Evolutionary conservation across 2,888 invertebrate species (phyloP).

Genomic region (Chrysodeixis includens): DNA sequence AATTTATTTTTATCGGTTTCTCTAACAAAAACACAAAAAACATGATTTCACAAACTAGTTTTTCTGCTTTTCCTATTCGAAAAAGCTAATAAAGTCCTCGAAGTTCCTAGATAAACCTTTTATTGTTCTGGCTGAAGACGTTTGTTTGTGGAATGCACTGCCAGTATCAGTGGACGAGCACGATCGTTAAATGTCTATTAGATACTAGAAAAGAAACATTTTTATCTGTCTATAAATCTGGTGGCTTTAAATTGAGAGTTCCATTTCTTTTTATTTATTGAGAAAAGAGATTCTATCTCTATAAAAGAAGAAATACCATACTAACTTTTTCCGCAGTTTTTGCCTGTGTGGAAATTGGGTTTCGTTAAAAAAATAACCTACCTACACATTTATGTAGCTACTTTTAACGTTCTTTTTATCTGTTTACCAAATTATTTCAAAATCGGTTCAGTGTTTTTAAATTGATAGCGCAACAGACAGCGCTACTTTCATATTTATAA

Average conservation of each 20-base stretch:
- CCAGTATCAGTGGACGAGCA: neutral
- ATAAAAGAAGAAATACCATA: too few species aligned
- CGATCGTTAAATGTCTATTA: slow-evolving; percentile 3
- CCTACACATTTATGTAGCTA: too few species aligned
- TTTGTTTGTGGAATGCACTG: slow-evolving; percentile 5
- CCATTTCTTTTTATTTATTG: neutral
- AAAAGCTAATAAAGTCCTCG: slow-evolving; percentile 4
- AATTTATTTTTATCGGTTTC: too few species aligned
- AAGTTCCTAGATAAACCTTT: neutral
- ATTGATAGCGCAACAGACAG: too few species aligned
- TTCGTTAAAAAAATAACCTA: too few species aligned
- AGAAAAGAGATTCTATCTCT: neutral
- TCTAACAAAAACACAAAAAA: neutral
- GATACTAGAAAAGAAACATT: slow-evolving; percentile 1
- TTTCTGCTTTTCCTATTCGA: neutral
- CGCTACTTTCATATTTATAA: too few species aligned
- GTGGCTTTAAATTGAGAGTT: neutral
- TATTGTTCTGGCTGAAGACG: neutral
- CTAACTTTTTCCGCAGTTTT: too few species aligned
- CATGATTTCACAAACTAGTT: neutral
- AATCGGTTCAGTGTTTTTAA: too few species aligned
- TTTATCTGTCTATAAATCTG: neutral
- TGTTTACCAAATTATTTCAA: too few species aligned
- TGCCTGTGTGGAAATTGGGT: too few species aligned
- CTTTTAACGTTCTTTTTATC: too few species aligned